phyloP scores from a whole-genome alignment of 2,113 vertebrate species.

The Herpetotheres cachinnans region DNA sequence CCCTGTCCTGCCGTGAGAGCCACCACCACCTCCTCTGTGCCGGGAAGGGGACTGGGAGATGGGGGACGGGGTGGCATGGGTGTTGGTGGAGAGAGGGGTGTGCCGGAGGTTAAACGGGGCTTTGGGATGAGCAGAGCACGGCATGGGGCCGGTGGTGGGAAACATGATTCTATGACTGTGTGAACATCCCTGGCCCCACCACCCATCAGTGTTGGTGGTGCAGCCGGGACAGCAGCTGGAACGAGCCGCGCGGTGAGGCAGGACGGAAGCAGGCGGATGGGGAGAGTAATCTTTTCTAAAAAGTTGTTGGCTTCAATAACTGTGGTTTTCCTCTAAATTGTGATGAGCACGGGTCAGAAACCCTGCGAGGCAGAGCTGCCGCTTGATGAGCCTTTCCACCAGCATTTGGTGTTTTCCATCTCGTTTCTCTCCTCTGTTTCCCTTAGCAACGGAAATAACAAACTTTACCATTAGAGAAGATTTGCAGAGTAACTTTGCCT shows the following conservation, averaged over 20 bases:
- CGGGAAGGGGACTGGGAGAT: background rate
- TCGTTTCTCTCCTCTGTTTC: background rate
- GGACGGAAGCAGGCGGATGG: background rate
- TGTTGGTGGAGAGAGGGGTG: fast-evolving
- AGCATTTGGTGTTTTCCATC: background rate
- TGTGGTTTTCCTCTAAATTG: background rate
- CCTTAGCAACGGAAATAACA: constrained; percentile 28
- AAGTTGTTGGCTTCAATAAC: background rate
- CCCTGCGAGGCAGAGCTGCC: background rate
- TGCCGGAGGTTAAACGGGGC: fast-evolving
- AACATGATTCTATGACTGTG: too few relatives aligned
- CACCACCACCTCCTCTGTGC: background rate
- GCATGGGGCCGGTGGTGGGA: background rate
- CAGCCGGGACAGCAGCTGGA: background rate
- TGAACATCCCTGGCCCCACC: background rate
- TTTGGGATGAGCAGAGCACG: background rate
- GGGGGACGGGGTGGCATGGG: background rate
- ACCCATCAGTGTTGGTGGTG: background rate
- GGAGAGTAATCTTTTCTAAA: background rate
- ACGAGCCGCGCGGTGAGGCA: fast-evolving
- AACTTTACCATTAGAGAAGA: background rate
- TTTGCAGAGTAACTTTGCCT: background rate
- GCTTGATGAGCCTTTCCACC: background rate
- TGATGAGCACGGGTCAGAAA: constrained; percentile 1
- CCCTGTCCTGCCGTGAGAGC: background rate